Conservation (phyloP, 2,113 vertebrate species). For the Dicerorhinus sumatrensis region DNA sequence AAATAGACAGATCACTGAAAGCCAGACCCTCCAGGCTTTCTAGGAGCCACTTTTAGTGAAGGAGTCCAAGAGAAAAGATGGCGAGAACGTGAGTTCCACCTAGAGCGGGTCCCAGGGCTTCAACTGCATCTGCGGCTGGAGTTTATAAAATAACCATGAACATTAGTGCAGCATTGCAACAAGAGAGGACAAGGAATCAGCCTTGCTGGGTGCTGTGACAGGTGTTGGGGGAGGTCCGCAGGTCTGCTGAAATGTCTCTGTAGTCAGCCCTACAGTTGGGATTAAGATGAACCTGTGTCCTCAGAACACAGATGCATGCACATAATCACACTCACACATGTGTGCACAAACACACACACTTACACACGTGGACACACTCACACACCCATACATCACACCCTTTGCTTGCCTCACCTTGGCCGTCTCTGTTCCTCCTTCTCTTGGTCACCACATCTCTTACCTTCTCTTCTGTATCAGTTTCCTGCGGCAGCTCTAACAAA, state of each 20-base stretch:
- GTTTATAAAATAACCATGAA: not conserved
- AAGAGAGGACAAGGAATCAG: not conserved
- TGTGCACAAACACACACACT: not conserved
- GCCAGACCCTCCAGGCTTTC: not conserved
- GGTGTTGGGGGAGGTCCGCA: not conserved
- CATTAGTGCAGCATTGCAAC: fast-evolving
- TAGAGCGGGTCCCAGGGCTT: fast-evolving
- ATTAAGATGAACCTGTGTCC: not conserved
- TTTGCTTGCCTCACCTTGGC: not conserved
- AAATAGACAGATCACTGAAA: not conserved
- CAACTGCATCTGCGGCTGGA: not conserved
- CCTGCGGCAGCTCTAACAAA: not conserved
- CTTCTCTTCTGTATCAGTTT: not conserved
- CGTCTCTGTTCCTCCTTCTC: not conserved
- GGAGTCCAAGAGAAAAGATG: not conserved
- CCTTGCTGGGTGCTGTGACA: not conserved
- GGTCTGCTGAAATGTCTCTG: no score
- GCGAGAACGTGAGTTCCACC: no score
- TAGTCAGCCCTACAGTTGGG: not conserved
- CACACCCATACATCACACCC: no score
- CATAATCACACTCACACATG: no score
- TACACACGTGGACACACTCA: not conserved
- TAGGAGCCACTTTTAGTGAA: not conserved
- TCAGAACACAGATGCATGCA: not conserved
- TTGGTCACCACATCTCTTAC: not conserved